These are phyloP conservation scores for Vanacampus margaritifer DNA, from an alignment of 2,113 vertebrate species.

Conservation along the genomic window DNA sequence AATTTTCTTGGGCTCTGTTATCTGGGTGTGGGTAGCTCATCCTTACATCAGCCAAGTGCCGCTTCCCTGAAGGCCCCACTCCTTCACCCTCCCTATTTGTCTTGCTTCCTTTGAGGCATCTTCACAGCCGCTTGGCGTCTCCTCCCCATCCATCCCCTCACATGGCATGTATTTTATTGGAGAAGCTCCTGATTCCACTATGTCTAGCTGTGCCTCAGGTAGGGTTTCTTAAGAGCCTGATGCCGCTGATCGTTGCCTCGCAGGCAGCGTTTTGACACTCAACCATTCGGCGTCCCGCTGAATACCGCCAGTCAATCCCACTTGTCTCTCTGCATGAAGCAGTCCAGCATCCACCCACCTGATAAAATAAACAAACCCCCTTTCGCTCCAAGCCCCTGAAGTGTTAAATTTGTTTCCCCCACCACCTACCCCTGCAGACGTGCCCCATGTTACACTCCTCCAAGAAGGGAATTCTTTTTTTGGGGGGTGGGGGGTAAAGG, in stretches of 20 bases:
- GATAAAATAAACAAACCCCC: conserved; percentile 65
- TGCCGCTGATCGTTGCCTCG: conserved; percentile 37
- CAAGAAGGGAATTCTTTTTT: conserved; percentile 54
- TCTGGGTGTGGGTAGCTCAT: conserved; percentile 47
- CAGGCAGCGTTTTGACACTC: conserved; percentile 45
- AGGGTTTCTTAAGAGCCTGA: conserved; percentile 57
- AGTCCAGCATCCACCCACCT: conserved; percentile 73
- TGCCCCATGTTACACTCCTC: conserved; percentile 58
- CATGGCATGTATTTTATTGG: conserved; percentile 35
- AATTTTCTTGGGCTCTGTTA: conserved; percentile 46
- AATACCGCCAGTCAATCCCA: conserved; percentile 72
- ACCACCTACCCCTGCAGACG: conserved; percentile 59
- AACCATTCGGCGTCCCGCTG: conserved; percentile 54
- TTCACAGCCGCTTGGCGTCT: conserved; percentile 47
- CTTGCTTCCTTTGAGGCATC: conserved; percentile 48
- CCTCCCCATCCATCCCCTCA: conserved; percentile 51
- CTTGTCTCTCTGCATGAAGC: conserved; percentile 75
- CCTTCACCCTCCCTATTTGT: conserved; percentile 28
- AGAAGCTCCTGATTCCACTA: conserved; percentile 58
- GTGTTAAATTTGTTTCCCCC: conserved; percentile 72
- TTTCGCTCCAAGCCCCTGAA: conserved; percentile 66
- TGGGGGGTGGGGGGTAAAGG: conserved; percentile 62
- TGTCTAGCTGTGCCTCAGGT: conserved; percentile 63
- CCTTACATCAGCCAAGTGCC: conserved; percentile 39
- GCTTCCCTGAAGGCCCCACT: conserved; percentile 6